Evolutionary conservation across 2,888 invertebrate genomes (phyloP), one percentile per base, ranked within the genome.

Genomic region (Protodeltote pygarga): DNA sequence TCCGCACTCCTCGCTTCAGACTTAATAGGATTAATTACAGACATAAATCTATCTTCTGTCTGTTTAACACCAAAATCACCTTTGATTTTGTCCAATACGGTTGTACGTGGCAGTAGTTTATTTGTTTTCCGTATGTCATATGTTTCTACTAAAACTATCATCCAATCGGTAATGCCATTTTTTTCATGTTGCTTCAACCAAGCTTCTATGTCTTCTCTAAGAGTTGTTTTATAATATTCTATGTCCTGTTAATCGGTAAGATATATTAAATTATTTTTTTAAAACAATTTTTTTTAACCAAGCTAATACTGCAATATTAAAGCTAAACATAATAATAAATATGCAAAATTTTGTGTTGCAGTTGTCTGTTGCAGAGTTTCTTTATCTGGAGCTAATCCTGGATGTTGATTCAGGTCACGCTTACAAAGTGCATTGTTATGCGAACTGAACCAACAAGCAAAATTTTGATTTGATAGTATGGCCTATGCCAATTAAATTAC

Each of bases 1-100:
- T 98, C 98, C 0, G 97, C 96, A 46, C 97, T 96, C 65, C 97
- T 95, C 6, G 96, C 95, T 83, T 98, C 98, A 15, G 95, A 95
- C 77, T 97, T 97, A 10, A 97, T 95, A 39, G 98, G 98, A 92
- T 98, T 98, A 74, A 97, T 95, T 32, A 98, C 95, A 38, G 97
- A 96, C 71, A 98, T 93, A 88, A 98, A 98, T 70, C 98, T 95
- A 83, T 94, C 95, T 64, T 95, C 96, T 0, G 87, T 91, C 81
- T 97, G 96, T 87, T 98, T 98, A 13, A 95, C 94, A 39, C 97
- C 97, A 93, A 98, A 98, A 84, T 99, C 99, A 73, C 95, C 95
- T 70, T 97, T 96, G 55, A 99, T 97, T 93, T 98, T 98, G 86
- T 99, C 98, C 68, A 98, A 90, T 13, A 99, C 98, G 2, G 98